These are phyloP conservation scores for Microtus oregoni DNA, from an alignment of 2,113 vertebrate genomes.

Conservation along the genomic window DNA sequence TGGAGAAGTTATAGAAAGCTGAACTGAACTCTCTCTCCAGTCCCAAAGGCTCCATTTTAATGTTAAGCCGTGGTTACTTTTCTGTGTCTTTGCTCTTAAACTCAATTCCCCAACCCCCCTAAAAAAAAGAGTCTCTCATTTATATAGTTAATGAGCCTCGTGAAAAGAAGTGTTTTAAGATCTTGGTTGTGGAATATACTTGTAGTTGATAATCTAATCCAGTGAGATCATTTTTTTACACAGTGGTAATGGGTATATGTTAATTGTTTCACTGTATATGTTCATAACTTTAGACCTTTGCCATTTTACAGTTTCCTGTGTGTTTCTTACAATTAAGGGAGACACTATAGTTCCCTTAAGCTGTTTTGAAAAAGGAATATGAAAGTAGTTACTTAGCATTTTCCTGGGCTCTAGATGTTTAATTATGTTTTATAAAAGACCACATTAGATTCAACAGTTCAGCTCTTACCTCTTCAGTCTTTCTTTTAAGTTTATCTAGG, in stretches of 20 bases:
- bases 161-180: constrained; percentile 51
- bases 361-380: neutral
- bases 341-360: neutral
- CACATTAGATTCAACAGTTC: constrained; percentile 8
- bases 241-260: constrained; percentile 17
- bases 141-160: constrained; percentile 25
- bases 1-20: neutral
- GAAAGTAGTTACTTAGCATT: constrained; percentile 37
- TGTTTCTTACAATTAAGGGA: constrained; percentile 57
- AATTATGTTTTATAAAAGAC: constrained; percentile 52
- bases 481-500: constrained; percentile 44
- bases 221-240: constrained; percentile 42
- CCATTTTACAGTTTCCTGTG: constrained; percentile 44
- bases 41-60: constrained; percentile 18
- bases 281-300: constrained; percentile 53
- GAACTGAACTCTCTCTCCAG: neutral
- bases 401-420: neutral
- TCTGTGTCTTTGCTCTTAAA: constrained; percentile 44
- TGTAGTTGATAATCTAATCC: constrained; percentile 21
- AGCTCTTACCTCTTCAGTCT: constrained; percentile 26
- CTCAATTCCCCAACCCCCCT: neutral
- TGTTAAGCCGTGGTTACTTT: constrained; percentile 51
- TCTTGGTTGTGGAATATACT: neutral
- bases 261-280: constrained; percentile 47
- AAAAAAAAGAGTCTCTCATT: neutral